Conservation (phyloP, 2,888 invertebrate species). For the Lithosia quadra region DNA sequence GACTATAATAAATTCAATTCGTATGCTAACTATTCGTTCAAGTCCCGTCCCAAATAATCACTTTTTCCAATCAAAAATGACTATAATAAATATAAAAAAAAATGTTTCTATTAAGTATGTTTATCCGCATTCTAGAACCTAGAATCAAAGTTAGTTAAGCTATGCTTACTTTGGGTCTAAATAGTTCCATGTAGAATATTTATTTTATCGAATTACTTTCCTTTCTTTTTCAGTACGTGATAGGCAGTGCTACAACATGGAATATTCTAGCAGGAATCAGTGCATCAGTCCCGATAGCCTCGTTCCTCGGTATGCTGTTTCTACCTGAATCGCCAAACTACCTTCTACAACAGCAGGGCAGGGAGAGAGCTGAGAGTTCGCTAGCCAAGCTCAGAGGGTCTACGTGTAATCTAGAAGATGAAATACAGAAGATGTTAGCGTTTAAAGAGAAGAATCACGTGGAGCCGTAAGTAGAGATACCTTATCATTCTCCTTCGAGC, state of each 20-base stretch:
- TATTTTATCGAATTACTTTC: no score
- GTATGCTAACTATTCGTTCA: no score
- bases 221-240: slow-evolving; percentile 81
- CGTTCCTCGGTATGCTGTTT: slow-evolving; percentile 87
- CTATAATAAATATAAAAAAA: no score
- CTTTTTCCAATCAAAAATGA: no score
- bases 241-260: slow-evolving; percentile 89
- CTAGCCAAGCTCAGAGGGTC: slow-evolving; percentile 87
- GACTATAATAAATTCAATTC: no score
- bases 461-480: slow-evolving; percentile 74
- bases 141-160: no score
- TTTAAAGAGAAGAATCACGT: slow-evolving; percentile 89
- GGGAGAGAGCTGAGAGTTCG: slow-evolving; percentile 87
- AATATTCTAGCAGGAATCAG: slow-evolving; percentile 88
- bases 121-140: no score
- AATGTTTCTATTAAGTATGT: no score
- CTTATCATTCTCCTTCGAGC: background rate
- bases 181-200: no score
- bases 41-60: no score
- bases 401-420: slow-evolving; percentile 88
- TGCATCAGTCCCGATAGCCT: slow-evolving; percentile 87
- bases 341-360: slow-evolving; percentile 87
- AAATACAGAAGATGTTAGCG: slow-evolving; percentile 87
- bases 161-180: no score
- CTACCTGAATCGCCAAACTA: slow-evolving; percentile 92